Conservation (phyloP, 2,888 invertebrate species). For the Brenthis hecate region DNA sequence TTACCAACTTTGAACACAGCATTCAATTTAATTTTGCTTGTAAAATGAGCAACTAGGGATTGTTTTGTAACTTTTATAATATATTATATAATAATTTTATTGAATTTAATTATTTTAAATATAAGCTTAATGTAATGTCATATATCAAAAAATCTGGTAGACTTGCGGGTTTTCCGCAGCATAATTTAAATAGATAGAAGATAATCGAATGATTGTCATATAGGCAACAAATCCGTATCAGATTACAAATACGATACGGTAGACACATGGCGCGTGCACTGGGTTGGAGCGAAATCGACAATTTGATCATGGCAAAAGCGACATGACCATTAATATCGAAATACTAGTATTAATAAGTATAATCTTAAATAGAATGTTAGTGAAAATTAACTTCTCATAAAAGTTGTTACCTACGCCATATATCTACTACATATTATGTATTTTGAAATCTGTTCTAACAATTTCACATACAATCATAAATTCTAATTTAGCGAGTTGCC, state of each 20-base stretch:
- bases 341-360: constrained; percentile 30
- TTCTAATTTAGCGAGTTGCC: constrained; percentile 77
- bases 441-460: constrained; percentile 71
- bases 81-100: neutral
- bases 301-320: constrained; percentile 60
- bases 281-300: constrained; percentile 65
- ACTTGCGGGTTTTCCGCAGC: constrained; percentile 1
- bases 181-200: constrained; percentile 28
- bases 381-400: constrained; percentile 5
- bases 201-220: constrained; percentile 36
- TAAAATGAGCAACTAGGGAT: constrained; percentile 23
- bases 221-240: constrained; percentile 61
- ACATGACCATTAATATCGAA: constrained; percentile 51
- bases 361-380: neutral
- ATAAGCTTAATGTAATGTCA: neutral
- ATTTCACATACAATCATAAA: constrained; percentile 82
- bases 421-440: neutral
- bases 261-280: constrained; percentile 67
- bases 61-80: constrained; percentile 3
- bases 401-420: neutral
- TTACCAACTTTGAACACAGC: constrained; percentile 42
- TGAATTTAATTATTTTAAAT: neutral
- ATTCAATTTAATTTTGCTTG: constrained; percentile 36
- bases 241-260: constrained; percentile 64
- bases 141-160: neutral